These are phyloP conservation scores for Spatulosminthurus flaviceps DNA, from an alignment of 2,888 invertebrate genomes.

Conservation along the genomic window DNA sequence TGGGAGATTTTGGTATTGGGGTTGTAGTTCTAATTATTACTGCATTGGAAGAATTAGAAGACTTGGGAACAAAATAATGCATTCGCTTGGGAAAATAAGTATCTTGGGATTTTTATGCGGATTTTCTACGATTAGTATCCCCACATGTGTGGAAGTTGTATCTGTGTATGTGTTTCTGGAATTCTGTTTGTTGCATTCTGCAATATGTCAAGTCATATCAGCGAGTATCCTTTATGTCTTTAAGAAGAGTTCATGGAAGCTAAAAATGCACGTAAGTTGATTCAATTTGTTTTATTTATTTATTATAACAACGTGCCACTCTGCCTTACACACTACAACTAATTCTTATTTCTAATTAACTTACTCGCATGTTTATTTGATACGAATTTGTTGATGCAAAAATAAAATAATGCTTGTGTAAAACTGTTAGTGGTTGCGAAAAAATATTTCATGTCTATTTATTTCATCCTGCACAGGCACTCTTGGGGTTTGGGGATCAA, in stretches of 20 bases:
- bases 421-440: too few relatives aligned
- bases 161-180: constrained; percentile 11
- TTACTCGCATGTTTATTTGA: too few relatives aligned
- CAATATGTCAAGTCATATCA: constrained; percentile 27
- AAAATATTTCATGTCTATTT: too few relatives aligned
- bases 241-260: constrained; percentile 30
- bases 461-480: too few relatives aligned
- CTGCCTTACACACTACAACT: too few relatives aligned
- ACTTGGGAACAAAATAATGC: constrained; percentile 15
- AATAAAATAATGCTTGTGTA: too few relatives aligned
- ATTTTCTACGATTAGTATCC: constrained; percentile 26
- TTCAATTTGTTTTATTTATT: background rate
- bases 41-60: too few relatives aligned
- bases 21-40: too few relatives aligned
- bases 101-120: constrained; percentile 41
- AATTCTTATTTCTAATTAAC: too few relatives aligned
- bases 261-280: constrained; percentile 40
- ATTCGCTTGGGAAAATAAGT: constrained; percentile 41
- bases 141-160: constrained; percentile 5
- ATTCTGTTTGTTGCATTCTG: constrained; percentile 22
- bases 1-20: too few relatives aligned
- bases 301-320: background rate
- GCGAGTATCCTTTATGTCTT: background rate
- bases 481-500: too few relatives aligned
- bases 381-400: too few relatives aligned